A percentile compares a stretch with the other conserved stretches of the same genome.
phyloP scores from a whole-genome alignment of 2,113 vertebrate genomes.

The Maccullochella peelii region DNA sequence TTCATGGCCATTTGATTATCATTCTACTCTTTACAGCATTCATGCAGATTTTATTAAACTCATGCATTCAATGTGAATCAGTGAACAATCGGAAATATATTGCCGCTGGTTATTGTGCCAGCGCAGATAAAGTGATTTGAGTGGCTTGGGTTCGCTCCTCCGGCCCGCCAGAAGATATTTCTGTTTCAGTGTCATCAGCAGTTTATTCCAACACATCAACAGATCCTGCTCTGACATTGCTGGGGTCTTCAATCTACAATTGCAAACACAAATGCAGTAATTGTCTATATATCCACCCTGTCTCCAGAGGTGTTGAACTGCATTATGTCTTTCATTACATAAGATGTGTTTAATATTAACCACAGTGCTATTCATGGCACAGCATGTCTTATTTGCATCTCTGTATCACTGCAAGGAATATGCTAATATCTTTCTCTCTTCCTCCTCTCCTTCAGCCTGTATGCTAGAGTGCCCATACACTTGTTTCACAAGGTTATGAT shows the following conservation, averaged over 20 bases:
- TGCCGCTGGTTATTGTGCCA: constrained; percentile 36
- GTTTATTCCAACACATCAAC: constrained; percentile 44
- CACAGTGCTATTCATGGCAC: constrained; percentile 47
- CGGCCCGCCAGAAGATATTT: constrained; percentile 41
- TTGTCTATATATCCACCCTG: constrained; percentile 39
- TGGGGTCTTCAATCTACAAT: constrained; percentile 36
- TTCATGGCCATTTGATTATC: constrained; percentile 38
- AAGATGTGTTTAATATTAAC: constrained; percentile 66
- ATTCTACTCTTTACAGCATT: constrained; percentile 22
- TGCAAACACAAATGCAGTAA: constrained; percentile 42
- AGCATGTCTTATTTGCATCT: constrained; percentile 64
- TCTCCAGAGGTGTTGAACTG: constrained; percentile 45
- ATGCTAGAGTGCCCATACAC: constrained; percentile 77
- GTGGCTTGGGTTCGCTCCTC: constrained; percentile 29
- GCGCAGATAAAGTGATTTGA: constrained; percentile 18
- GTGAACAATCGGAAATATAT: constrained; percentile 39
- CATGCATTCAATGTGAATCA: constrained; percentile 23
- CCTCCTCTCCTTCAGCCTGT: constrained; percentile 62
- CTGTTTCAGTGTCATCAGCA: constrained; percentile 55
- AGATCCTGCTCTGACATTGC: constrained; percentile 26
- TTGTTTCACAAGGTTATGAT: constrained; percentile 82
- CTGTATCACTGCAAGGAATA: constrained; percentile 71
- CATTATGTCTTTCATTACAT: constrained; percentile 61
- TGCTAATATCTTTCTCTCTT: constrained; percentile 68
- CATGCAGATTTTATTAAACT: constrained; percentile 43